Conservation (phyloP, 1,140 invertebrate genomes). For the Caligus rogercresseyi region DNA sequence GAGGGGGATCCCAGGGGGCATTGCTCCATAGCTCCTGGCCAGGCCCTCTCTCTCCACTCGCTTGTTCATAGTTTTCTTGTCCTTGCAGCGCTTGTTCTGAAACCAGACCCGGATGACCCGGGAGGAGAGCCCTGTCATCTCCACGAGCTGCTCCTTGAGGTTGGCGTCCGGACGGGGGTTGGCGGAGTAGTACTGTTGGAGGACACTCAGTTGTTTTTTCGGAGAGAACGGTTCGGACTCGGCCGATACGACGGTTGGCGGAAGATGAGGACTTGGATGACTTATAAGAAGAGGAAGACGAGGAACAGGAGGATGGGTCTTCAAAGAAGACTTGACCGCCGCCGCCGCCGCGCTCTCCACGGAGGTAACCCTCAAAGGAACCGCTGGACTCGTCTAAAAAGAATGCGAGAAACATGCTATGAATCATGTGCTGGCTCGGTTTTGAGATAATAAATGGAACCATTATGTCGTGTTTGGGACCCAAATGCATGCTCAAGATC, state of each 20-base stretch:
- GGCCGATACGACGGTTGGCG: conserved; percentile 21
- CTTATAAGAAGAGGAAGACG: background rate
- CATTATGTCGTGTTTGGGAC: too few relatives aligned
- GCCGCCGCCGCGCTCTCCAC: conserved; percentile 26
- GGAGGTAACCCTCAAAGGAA: conserved; percentile 52
- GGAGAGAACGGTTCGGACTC: conserved; percentile 91
- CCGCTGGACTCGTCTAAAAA: conserved; percentile 51
- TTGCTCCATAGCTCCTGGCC: background rate
- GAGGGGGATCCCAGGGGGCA: background rate
- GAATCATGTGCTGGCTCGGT: too few relatives aligned
- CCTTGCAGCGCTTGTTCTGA: conserved; percentile 97
- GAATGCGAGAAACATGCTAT: too few relatives aligned
- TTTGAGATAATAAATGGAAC: too few relatives aligned
- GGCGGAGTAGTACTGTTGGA: conserved; percentile 45
- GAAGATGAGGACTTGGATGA: conserved; percentile 28
- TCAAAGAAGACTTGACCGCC: conserved; percentile 28
- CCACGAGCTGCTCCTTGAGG: conserved; percentile 97
- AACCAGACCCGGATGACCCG: conserved; percentile 95
- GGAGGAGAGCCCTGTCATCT: conserved; percentile 90
- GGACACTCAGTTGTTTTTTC: conserved; percentile 94
- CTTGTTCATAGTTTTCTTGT: conserved; percentile 91
- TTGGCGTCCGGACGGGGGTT: conserved; percentile 94
- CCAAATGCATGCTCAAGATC: too few relatives aligned
- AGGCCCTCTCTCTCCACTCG: conserved; percentile 80
- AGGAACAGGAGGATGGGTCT: background rate